Percentiles rank a stretch among this genome's conserved stretches.
Evolutionary conservation across 2,797 vertebrate genomes (phyloP).

Genomic region (Megaceryle alcyon): DNA sequence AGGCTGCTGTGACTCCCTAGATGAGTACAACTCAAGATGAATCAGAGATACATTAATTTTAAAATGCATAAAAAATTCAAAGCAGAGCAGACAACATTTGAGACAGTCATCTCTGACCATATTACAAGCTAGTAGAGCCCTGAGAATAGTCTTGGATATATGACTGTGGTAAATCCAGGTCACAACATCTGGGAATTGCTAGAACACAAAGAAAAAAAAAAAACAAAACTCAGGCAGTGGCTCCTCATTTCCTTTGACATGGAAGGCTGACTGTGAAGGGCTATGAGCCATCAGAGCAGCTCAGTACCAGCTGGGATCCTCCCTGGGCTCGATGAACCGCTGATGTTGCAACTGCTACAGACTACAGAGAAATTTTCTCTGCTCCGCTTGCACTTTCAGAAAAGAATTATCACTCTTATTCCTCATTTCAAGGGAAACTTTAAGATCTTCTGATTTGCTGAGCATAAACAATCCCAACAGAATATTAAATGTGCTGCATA

Average conservation of each 20-base stretch:
- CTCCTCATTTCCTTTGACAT: constrained; percentile 8
- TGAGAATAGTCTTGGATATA: neutral
- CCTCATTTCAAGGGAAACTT: neutral
- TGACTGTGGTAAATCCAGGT: neutral
- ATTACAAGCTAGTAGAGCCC: neutral
- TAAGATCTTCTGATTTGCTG: neutral
- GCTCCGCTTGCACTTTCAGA: neutral
- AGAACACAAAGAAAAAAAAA: neutral
- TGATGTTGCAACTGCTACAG: neutral
- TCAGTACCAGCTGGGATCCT: constrained; percentile 11
- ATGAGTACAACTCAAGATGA: constrained; percentile 31
- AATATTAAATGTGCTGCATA: neutral
- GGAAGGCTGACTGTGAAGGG: neutral
- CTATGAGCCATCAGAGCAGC: neutral
- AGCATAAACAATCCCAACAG: neutral
- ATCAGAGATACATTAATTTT: constrained; percentile 11
- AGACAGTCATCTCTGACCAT: neutral
- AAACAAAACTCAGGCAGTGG: neutral
- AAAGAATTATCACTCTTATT: neutral
- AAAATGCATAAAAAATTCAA: constrained; percentile 1
- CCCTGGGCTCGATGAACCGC: neutral
- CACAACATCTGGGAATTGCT: constrained; percentile 23
- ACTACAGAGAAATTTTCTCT: neutral
- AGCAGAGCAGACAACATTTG: neutral
- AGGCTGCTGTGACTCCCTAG: constrained; percentile 12